These are phyloP conservation scores for Potorous gilbertii DNA, from an alignment of 2,797 vertebrate genomes.

Conservation along the genomic window DNA sequence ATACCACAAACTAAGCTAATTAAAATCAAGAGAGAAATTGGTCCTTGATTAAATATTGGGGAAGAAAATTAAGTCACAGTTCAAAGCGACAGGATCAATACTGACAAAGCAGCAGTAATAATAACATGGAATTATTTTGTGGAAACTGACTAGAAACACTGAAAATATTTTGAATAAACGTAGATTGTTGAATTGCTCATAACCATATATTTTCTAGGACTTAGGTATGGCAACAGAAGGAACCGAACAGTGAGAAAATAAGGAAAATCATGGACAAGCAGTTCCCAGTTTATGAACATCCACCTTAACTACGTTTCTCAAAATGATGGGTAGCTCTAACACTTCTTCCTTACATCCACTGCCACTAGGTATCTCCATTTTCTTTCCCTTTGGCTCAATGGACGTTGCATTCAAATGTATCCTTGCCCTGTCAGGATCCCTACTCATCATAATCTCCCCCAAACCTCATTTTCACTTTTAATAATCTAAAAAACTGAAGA, in stretches of 20 bases:
- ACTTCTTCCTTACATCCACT: neutral
- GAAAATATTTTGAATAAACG: conserved; percentile 7
- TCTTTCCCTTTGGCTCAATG: neutral
- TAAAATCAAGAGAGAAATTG: conserved; percentile 1
- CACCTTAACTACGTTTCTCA: neutral
- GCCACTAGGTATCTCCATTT: neutral
- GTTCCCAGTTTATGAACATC: neutral
- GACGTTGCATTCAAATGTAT: neutral
- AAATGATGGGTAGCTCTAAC: neutral
- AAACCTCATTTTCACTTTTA: neutral
- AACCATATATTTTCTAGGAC: neutral
- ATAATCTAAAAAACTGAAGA: neutral
- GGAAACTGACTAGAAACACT: neutral
- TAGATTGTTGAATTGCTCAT: conserved; percentile 14
- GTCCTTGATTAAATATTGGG: neutral
- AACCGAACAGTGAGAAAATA: neutral
- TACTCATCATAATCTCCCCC: neutral
- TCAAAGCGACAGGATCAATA: neutral
- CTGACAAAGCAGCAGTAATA: neutral
- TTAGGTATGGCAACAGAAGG: neutral
- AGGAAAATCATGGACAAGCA: neutral
- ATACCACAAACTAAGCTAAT: neutral
- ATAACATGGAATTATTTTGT: neutral
- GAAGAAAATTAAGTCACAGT: neutral
- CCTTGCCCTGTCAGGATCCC: neutral